These are phyloP conservation scores for Pristionchus mayeri DNA, from an alignment of 2,888 invertebrate genomes.

Conservation along the genomic window DNA sequence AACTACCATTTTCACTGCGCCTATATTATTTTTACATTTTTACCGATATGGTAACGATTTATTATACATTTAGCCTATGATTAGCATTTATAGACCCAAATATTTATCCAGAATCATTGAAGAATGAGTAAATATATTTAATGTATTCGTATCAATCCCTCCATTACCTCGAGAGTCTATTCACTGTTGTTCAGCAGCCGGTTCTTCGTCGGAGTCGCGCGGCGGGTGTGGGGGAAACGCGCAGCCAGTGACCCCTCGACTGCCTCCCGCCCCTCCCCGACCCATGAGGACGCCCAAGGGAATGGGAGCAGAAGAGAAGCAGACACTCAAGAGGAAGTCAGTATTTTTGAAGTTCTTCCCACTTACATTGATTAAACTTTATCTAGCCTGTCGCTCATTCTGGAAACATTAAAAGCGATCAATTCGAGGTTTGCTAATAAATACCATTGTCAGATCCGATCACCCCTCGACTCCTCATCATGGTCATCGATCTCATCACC, in stretches of 20 bases:
- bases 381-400: neutral
- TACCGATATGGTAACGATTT: no score
- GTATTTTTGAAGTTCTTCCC: no score
- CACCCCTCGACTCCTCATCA: neutral
- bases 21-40: no score
- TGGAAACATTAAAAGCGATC: neutral
- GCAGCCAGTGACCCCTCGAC: neutral
- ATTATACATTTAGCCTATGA: no score
- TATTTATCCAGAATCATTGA: no score
- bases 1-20: no score
- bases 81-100: no score
- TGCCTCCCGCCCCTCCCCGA: constrained; percentile 3
- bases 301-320: neutral
- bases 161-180: no score
- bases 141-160: no score
- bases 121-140: no score
- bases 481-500: neutral
- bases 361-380: neutral
- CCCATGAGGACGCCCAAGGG: neutral
- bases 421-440: no score
- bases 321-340: neutral
- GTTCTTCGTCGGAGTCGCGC: neutral
- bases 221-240: neutral
- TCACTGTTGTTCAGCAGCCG: no score
- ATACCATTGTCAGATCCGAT: neutral